Base-by-base conservation (phyloP, 2,888 invertebrate genomes). In the Dryococelus australis region DNA sequence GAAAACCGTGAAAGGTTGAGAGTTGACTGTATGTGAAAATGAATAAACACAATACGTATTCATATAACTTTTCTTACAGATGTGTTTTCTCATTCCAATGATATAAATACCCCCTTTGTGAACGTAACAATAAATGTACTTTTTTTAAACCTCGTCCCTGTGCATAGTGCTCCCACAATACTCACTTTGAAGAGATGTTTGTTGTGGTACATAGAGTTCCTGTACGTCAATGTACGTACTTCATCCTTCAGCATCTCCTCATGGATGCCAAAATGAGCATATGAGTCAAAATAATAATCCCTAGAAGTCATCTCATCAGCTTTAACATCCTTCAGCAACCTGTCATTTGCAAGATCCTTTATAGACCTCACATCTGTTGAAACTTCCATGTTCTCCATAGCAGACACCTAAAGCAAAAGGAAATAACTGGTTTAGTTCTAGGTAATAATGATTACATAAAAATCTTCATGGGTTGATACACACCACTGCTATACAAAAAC, bases 241-340 rank as follows among this genome's bases (percentile, higher is more conserved):
- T 99, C 99, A 93, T 99, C 99, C 93, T 99, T 99, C 89, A 99
- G 93, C 99, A 99, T 99, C 93, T 99, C 99, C 94, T 99, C 99
- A 92, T 99, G 99, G 91, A 99, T 99, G 84, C 99, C 99, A 93
- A 99, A 99, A 93, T 99, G 99, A 86, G 99, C 99, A 92, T 99
- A 99, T 0, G 99, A 99, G 93, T 99, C 99, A 92, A 99, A 99
- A 92, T 99, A 99, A 93, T 99, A 99, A 92, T 99, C 99, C 90
- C 99, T 95, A 10, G 99, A 99, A 2, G 99, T 99, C 99, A 99
- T 99, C 91, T 99, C 99, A 90, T 98, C 98, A 0, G 97, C 96
- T 2, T 96, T 94, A 9, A 97, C 94, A 65, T 90, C 90, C 85
- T 90, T 89, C 26, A 43, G 80, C 92, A 85, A 91, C 91, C 88